Evolutionary conservation across 2,797 vertebrate genomes (phyloP).

Genomic region (Ciconia nigra): DNA sequence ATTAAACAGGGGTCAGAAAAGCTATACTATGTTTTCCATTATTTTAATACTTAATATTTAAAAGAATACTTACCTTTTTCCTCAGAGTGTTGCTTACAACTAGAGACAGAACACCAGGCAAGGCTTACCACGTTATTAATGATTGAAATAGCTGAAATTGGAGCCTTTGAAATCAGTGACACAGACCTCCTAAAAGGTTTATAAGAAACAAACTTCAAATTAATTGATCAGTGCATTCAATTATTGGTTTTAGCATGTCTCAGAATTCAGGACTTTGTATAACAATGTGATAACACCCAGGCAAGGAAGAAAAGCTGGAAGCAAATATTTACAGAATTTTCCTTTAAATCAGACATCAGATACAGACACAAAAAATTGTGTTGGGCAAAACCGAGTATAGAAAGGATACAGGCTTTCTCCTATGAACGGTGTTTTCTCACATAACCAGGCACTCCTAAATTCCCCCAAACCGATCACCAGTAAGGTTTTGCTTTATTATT

Average conservation of each 20-base stretch:
- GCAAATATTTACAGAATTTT: neutral
- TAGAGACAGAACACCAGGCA: neutral
- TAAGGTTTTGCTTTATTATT: neutral
- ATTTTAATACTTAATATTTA: neutral
- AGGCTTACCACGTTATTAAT: neutral
- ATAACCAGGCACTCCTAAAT: neutral
- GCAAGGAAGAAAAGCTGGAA: neutral
- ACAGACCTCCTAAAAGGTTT: neutral
- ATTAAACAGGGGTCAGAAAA: neutral
- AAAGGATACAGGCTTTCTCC: neutral
- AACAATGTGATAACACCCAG: accelerated
- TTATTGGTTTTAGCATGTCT: neutral
- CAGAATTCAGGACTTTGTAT: neutral
- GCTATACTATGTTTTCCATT: neutral
- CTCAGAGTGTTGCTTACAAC: neutral
- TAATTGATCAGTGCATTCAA: neutral
- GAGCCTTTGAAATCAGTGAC: neutral
- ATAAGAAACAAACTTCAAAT: neutral
- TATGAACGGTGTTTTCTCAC: neutral
- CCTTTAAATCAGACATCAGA: neutral
- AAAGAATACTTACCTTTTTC: neutral
- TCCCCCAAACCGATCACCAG: neutral
- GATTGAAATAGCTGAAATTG: neutral
- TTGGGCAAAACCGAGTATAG: neutral
- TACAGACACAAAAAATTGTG: neutral